phyloP scores from a whole-genome alignment of 2,113 vertebrate species.

The Isurus oxyrinchus region DNA sequence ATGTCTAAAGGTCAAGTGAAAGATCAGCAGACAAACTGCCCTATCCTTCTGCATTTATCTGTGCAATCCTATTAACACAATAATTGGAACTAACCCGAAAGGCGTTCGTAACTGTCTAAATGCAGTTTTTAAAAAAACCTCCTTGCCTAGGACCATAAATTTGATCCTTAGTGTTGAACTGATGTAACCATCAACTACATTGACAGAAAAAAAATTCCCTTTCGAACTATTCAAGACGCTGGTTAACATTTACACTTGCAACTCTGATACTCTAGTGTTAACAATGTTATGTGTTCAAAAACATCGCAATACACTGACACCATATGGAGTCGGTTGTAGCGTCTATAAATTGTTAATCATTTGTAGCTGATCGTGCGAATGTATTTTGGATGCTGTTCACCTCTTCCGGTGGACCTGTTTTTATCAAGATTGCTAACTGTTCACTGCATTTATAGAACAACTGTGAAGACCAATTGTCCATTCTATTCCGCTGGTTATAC shows the following conservation, averaged over 20 bases:
- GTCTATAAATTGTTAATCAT: neutral
- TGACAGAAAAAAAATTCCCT: neutral
- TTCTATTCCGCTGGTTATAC: neutral
- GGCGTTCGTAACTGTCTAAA: no score
- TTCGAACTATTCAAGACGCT: neutral
- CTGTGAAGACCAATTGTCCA: neutral
- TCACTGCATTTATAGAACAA: no score
- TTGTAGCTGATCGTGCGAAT: neutral
- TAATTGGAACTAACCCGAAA: neutral
- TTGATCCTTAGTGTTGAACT: neutral
- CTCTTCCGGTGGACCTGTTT: neutral
- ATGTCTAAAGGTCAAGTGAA: neutral
- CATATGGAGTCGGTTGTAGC: neutral
- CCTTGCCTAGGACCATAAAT: neutral
- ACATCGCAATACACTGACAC: neutral
- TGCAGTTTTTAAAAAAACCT: neutral
- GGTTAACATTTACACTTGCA: neutral
- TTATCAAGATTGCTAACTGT: neutral
- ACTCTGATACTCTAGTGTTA: neutral
- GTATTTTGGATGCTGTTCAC: neutral
- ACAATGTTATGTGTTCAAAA: neutral
- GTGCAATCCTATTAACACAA: neutral
- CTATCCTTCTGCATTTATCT: constrained; percentile 6
- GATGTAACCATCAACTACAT: neutral
- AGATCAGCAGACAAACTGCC: neutral